These are phyloP conservation scores for Pristionchus pacificus DNA, from an alignment of 1,140 invertebrate species.

Conservation along the genomic window DNA sequence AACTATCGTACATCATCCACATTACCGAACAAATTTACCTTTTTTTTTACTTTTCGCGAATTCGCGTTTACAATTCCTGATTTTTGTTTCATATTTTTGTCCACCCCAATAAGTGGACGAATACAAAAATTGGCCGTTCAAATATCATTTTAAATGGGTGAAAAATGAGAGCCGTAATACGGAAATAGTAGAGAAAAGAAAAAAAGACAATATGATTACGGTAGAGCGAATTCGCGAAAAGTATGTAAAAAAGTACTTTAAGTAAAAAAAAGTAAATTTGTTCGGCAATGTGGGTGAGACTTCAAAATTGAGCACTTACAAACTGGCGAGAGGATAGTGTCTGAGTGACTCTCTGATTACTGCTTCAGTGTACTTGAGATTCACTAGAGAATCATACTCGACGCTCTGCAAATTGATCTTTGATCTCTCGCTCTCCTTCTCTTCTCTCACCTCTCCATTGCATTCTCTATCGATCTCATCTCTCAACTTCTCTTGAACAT, in stretches of 20 bases:
- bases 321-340: slow-evolving; percentile 51
- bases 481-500: slow-evolving; percentile 57
- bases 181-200: neutral
- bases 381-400: slow-evolving; percentile 26
- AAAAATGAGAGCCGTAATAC: too few species aligned
- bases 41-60: neutral
- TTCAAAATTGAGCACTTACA: slow-evolving; percentile 9
- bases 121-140: too few species aligned
- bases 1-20: too few species aligned
- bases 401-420: neutral
- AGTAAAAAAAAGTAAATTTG: too few species aligned
- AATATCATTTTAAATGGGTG: too few species aligned
- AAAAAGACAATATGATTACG: neutral
- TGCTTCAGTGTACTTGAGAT: slow-evolving; percentile 56
- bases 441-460: neutral
- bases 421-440: neutral
- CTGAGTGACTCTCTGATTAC: slow-evolving; percentile 59
- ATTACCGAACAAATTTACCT: too few species aligned
- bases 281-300: too few species aligned
- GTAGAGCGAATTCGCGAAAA: too few species aligned
- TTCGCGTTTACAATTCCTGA: too few species aligned
- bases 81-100: too few species aligned
- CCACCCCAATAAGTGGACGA: too few species aligned
- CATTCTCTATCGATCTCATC: slow-evolving; percentile 51
- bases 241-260: too few species aligned